Base-by-base conservation (phyloP, 2,113 vertebrate species). In the Corynorhinus townsendii region DNA sequence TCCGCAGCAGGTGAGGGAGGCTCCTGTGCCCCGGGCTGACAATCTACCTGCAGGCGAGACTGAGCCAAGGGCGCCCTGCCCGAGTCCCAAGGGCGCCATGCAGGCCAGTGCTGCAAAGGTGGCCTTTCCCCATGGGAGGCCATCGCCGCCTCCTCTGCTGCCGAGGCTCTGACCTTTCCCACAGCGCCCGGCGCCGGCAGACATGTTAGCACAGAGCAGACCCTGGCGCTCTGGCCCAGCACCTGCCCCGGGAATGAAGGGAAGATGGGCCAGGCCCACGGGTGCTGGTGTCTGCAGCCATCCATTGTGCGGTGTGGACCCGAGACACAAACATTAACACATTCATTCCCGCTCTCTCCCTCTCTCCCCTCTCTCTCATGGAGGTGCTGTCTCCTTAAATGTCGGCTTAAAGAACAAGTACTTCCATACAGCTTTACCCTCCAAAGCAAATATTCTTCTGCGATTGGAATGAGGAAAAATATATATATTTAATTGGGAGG, bases 61-160 rank as follows among this genome's bases (percentile, higher is more conserved):
- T 28, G 92, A 98, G 90, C 97, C 98, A 98, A 98, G 98, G 98
- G 97, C 98, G 96, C 94, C 95, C 80, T 87, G 97, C 95, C 98
- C 97, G 97, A 52, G 35, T 96, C 92, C 97, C 98, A 98, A 98
- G 98, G 98, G 97, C 98, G 97, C 93, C 75, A 45, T 86, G 80
- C 56, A 85, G 73, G 26, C 96, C 22, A 7, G 86, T n/a, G 83
- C 90, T 71, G 19, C 38, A 33, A 77, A 92, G 40, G 84, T 45
- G 69, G 84, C 75, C 22, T 86, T 79, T 47, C 73, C 90, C 69
- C 85, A 22, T 1, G 11, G 76, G 38, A 40, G 11, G 92, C 54
- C 4, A 66, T 2, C 8, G 6, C 40, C 22, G 68, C 56, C 24
- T 0, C 47, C 33, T 38, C 56, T 59, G 52, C 62, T 28, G 68